phyloP scores from a whole-genome alignment of 1,140 invertebrate species.

The Macrobrachium rosenbergii region DNA sequence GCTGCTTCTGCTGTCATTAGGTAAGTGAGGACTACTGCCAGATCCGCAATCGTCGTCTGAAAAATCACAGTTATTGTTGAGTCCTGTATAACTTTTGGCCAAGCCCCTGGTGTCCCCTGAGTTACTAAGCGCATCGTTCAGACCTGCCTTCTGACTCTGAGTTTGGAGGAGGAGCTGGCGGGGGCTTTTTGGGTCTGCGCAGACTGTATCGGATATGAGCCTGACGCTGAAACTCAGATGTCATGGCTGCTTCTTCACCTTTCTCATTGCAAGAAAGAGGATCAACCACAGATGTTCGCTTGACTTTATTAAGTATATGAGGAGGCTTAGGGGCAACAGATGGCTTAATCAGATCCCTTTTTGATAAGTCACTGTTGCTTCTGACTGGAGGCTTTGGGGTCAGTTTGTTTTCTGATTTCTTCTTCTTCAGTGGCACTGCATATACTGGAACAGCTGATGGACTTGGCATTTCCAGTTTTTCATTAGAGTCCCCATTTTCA shows the following conservation, averaged over 20 bases:
- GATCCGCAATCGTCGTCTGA: background rate
- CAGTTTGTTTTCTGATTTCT: slow-evolving; percentile 13
- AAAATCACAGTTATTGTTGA: background rate
- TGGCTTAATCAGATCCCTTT: slow-evolving; percentile 39
- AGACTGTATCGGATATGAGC: slow-evolving; percentile 52
- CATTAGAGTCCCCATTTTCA: slow-evolving; percentile 8
- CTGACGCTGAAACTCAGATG: slow-evolving; percentile 48
- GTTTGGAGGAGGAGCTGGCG: slow-evolving; percentile 34
- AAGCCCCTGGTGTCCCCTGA: background rate
- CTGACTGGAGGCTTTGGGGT: slow-evolving; percentile 40
- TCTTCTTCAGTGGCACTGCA: slow-evolving; percentile 53
- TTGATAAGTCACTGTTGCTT: slow-evolving; percentile 52
- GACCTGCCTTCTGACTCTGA: slow-evolving; percentile 3
- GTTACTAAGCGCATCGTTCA: background rate
- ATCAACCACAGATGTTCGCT: slow-evolving; percentile 51
- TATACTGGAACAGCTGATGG: slow-evolving; percentile 24
- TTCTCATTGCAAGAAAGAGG: slow-evolving; percentile 53
- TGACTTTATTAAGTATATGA: slow-evolving; percentile 42
- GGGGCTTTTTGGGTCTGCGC: slow-evolving; percentile 41
- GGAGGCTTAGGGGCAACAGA: slow-evolving; percentile 52
- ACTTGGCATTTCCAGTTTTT: background rate
- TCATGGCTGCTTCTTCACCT: slow-evolving; percentile 51
- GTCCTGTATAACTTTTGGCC: background rate
- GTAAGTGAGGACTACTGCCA: no score
- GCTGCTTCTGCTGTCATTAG: no score